phyloP scores from a whole-genome alignment of 2,888 invertebrate genomes.

The Cryptocephalus primarius region DNA sequence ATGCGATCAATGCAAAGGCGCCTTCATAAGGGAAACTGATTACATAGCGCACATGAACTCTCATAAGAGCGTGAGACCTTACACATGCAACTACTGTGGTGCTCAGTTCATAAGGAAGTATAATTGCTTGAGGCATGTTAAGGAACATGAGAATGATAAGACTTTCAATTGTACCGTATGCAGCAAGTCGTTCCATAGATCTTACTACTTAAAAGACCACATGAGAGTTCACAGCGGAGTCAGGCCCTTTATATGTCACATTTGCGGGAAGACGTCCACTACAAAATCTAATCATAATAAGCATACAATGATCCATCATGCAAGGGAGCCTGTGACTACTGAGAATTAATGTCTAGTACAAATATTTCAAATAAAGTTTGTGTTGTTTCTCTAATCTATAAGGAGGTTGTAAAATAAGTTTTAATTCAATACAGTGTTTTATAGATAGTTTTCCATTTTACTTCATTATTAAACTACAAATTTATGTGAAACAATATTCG shows the following conservation, averaged over 20 bases:
- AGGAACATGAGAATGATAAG: conserved; percentile 73
- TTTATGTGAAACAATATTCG: too few species aligned
- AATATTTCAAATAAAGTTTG: not conserved
- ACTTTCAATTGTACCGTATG: conserved; percentile 66
- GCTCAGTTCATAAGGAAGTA: conserved; percentile 81
- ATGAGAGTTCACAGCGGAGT: conserved; percentile 75
- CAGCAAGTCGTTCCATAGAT: conserved; percentile 75
- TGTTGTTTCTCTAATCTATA: conserved; percentile 2
- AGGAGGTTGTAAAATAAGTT: not conserved
- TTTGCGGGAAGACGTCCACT: conserved; percentile 80
- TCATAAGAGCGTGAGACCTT: conserved; percentile 72
- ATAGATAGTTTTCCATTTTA: too few species aligned
- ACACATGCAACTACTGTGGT: conserved; percentile 83
- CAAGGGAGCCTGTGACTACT: conserved; percentile 74
- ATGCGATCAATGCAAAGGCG: conserved; percentile 72
- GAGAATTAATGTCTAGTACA: conserved; percentile 47
- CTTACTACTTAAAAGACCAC: conserved; percentile 80
- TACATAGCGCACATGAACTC: conserved; percentile 77
- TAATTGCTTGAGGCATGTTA: conserved; percentile 76
- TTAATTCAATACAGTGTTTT: not conserved
- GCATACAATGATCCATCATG: conserved; percentile 82
- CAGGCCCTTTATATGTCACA: conserved; percentile 72
- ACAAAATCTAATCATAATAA: conserved; percentile 88
- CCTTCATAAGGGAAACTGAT: conserved; percentile 72
- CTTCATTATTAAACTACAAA: too few species aligned